These are phyloP conservation scores for Coelinius sp. DNA, from an alignment of 2,888 invertebrate species.

Conservation along the genomic window DNA sequence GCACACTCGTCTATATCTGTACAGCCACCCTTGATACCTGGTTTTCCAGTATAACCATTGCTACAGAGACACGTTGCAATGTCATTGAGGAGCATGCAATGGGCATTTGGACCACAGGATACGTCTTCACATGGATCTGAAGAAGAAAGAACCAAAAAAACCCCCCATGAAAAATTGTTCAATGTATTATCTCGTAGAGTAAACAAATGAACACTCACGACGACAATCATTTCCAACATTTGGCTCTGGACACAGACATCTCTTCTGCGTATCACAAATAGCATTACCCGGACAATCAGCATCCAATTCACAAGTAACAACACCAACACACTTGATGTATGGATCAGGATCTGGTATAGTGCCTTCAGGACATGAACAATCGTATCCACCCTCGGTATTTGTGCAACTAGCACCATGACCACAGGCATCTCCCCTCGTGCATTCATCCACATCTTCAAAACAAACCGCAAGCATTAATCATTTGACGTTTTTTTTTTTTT, in stretches of 20 bases:
- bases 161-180: neutral
- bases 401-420: slow-evolving; percentile 86
- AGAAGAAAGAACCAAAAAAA: slow-evolving; percentile 56
- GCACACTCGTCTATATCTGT: slow-evolving; percentile 92
- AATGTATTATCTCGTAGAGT: neutral
- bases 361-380: slow-evolving; percentile 86
- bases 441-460: slow-evolving; percentile 84
- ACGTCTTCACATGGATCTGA: slow-evolving; percentile 91
- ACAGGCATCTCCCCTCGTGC: slow-evolving; percentile 79
- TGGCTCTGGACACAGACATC: slow-evolving; percentile 91
- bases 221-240: slow-evolving; percentile 93
- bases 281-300: slow-evolving; percentile 92
- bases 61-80: slow-evolving; percentile 88
- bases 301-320: slow-evolving; percentile 82
- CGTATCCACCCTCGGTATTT: slow-evolving; percentile 83
- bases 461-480: slow-evolving; percentile 22
- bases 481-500: neutral
- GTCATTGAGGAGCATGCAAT: slow-evolving; percentile 88
- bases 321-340: slow-evolving; percentile 84
- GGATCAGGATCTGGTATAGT: slow-evolving; percentile 89
- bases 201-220: slow-evolving; percentile 77
- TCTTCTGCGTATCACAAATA: slow-evolving; percentile 82
- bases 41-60: slow-evolving; percentile 83
- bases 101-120: slow-evolving; percentile 88
- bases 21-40: slow-evolving; percentile 79